phyloP scores from a whole-genome alignment of 2,797 vertebrate species.

The Parotocinclus haroldoi region DNA sequence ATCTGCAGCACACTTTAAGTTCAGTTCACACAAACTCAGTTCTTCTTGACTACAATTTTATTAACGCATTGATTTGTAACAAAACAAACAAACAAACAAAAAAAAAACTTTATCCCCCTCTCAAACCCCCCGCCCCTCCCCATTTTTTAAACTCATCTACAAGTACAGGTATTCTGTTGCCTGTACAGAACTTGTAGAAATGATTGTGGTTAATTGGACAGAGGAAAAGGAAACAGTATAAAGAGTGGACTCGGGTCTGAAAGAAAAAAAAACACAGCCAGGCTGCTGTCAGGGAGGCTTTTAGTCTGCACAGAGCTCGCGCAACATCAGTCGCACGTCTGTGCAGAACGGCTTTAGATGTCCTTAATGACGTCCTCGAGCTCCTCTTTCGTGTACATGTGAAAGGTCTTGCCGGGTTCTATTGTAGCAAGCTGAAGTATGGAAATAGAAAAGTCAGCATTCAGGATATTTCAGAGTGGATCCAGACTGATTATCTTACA shows the following conservation, averaged over 20 bases:
- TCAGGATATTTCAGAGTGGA: no score
- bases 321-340: conserved; percentile 30
- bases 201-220: conserved; percentile 45
- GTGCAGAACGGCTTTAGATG: conserved; percentile 69
- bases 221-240: conserved; percentile 57
- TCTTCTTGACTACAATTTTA: conserved; percentile 70
- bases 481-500: no score
- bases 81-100: no score
- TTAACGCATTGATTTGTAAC: conserved; percentile 68
- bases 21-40: not conserved
- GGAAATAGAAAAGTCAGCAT: conserved; percentile 22
- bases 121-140: conserved; percentile 4
- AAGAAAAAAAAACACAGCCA: conserved; percentile 51
- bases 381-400: conserved; percentile 99
- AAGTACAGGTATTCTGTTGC: conserved; percentile 53
- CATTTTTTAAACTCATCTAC: conserved; percentile 49
- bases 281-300: conserved; percentile 57
- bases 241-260: conserved; percentile 56
- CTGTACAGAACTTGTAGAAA: conserved; percentile 62
- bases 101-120: conserved; percentile 38
- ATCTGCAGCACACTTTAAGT: no score
- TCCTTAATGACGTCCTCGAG: conserved; percentile 98
- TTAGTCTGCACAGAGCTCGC: conserved; percentile 33
- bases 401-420: conserved; percentile 94
- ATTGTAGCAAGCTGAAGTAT: conserved; percentile 86